A percentile compares a stretch with the other conserved stretches of the same genome.
phyloP scores from a whole-genome alignment of 2,888 invertebrate species.

The Strigamia transsilvanica region DNA sequence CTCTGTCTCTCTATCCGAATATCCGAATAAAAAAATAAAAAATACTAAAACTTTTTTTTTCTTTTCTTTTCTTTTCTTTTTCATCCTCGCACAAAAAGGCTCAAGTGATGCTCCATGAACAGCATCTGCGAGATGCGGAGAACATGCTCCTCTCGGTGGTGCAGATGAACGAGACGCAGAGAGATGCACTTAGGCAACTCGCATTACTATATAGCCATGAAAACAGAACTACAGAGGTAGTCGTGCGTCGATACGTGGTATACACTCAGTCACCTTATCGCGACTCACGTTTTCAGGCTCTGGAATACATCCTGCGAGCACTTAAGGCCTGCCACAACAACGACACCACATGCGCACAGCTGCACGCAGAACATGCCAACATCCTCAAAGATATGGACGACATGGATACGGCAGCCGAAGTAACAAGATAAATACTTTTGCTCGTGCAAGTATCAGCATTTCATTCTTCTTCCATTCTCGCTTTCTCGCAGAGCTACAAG shows the following conservation, averaged over 20 bases:
- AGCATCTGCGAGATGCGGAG: slow-evolving; percentile 58
- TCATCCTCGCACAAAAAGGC: slow-evolving; percentile 56
- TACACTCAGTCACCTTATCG: background rate
- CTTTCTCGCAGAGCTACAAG: slow-evolving; percentile 58
- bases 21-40: slow-evolving; percentile 33
- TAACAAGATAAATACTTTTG: slow-evolving; percentile 25
- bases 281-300: slow-evolving; percentile 57
- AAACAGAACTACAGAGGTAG: slow-evolving; percentile 59
- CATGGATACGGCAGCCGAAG: slow-evolving; percentile 59
- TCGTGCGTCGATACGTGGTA: background rate
- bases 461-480: background rate
- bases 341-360: slow-evolving; percentile 57
- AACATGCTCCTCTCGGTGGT: slow-evolving; percentile 56
- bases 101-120: slow-evolving; percentile 58
- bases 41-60: slow-evolving; percentile 16
- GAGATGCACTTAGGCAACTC: slow-evolving; percentile 58
- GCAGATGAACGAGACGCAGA: slow-evolving; percentile 56
- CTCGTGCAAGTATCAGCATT: no score
- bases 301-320: slow-evolving; percentile 58
- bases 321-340: slow-evolving; percentile 57
- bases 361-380: slow-evolving; percentile 59
- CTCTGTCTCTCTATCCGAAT: no score
- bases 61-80: background rate
- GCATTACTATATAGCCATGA: slow-evolving; percentile 58
- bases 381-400: slow-evolving; percentile 59